These are phyloP conservation scores for Mellivora capensis DNA, from an alignment of 2,113 vertebrate species.

Conservation along the genomic window DNA sequence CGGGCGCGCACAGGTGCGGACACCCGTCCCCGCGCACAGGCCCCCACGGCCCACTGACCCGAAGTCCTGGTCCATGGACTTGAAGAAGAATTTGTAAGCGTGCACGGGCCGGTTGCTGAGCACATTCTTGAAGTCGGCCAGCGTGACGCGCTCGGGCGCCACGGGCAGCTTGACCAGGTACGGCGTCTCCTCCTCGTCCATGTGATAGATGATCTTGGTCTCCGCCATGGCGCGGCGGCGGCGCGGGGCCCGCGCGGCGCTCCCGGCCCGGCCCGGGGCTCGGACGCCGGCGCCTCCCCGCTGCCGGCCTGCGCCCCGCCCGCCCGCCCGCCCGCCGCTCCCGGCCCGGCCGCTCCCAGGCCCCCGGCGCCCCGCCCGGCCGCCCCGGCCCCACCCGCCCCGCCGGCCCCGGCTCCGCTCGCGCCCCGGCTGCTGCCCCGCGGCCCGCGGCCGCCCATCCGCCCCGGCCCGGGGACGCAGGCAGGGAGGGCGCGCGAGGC, in stretches of 20 bases:
- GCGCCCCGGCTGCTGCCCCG: too few species aligned
- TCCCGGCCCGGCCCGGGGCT: conserved; percentile 38
- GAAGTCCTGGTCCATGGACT: conserved; percentile 99
- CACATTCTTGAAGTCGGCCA: conserved; percentile 98
- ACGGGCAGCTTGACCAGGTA: conserved; percentile 97
- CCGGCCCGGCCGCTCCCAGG: too few species aligned
- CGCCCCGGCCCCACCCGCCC: too few species aligned
- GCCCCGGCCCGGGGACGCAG: too few species aligned
- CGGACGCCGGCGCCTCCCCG: conserved; percentile 76
- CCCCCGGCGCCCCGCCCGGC: too few species aligned
- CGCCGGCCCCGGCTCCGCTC: too few species aligned
- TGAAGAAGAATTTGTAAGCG: conserved; percentile 99
- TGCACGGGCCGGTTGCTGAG: conserved; percentile 95
- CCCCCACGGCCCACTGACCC: conserved; percentile 85
- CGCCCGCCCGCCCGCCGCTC: conserved; percentile 78
- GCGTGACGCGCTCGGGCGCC: conserved; percentile 94
- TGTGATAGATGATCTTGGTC: conserved; percentile 98
- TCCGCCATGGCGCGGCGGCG: conserved; percentile 92
- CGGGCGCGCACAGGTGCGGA: not conserved
- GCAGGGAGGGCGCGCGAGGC: too few species aligned
- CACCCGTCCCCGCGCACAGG: not conserved
- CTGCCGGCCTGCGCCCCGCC: conserved; percentile 78
- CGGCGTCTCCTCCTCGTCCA: conserved; percentile 98
- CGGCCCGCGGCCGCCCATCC: too few species aligned
- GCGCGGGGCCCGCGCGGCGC: conserved; percentile 35